These are phyloP conservation scores for Pomatostomus ruficeps DNA, from an alignment of 2,113 vertebrate genomes.

Conservation along the genomic window DNA sequence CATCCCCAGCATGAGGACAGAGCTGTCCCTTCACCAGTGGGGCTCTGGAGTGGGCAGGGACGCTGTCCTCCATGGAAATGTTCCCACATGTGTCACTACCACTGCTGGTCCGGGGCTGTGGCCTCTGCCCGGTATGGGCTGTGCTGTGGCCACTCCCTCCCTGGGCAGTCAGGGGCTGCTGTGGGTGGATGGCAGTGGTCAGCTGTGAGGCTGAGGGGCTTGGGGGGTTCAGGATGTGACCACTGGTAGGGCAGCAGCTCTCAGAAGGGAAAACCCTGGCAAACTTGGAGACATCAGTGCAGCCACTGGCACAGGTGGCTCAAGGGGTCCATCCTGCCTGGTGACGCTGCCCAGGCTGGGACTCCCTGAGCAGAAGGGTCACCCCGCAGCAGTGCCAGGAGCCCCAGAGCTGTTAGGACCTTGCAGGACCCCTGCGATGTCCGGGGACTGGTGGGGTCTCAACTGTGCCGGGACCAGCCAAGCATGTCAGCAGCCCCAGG, in stretches of 20 bases:
- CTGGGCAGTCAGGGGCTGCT: background rate
- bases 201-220: background rate
- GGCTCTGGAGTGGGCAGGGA: background rate
- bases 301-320: fast-evolving
- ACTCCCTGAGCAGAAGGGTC: fast-evolving
- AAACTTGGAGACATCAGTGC: fast-evolving
- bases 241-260: fast-evolving
- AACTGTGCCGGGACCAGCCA: fast-evolving
- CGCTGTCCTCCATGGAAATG: fast-evolving
- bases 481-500: background rate
- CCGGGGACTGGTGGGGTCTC: no score
- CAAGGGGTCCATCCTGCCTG: background rate
- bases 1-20: fast-evolving
- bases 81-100: fast-evolving
- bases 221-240: background rate
- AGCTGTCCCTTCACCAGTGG: background rate
- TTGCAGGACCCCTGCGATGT: fast-evolving
- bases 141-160: background rate
- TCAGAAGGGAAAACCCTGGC: no score
- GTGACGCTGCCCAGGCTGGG: fast-evolving
- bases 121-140: background rate
- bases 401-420: background rate
- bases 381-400: background rate
- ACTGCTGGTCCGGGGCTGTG: fast-evolving
- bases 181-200: background rate